Evolutionary conservation across 1,140 invertebrate genomes (phyloP).

Genomic region (Drosophila sproati): DNA sequence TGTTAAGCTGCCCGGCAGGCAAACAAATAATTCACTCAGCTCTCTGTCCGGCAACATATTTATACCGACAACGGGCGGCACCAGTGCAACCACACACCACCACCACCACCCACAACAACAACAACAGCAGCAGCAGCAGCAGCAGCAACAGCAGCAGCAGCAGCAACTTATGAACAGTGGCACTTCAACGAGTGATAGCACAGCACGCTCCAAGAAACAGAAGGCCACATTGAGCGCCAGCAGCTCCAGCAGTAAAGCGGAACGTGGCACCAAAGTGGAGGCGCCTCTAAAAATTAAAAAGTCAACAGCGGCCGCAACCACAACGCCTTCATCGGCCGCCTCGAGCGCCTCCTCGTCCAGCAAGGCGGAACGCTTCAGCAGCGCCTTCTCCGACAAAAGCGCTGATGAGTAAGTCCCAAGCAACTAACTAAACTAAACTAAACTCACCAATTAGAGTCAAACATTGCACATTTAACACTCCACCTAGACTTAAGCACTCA

Average conservation of each 20-base stretch:
- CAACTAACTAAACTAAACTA: slow-evolving; percentile 2
- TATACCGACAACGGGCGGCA: slow-evolving; percentile 85
- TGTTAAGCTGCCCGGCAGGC: slow-evolving; percentile 88
- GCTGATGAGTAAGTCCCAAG: slow-evolving; percentile 73
- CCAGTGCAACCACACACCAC: slow-evolving; percentile 2
- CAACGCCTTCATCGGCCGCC: slow-evolving; percentile 54
- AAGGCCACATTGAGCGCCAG: slow-evolving; percentile 48
- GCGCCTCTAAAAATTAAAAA: slow-evolving; percentile 52
- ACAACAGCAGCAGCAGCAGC: slow-evolving; percentile 46
- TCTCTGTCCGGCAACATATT: slow-evolving; percentile 93
- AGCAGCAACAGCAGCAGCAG: slow-evolving; percentile 12
- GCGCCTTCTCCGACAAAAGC: slow-evolving; percentile 77
- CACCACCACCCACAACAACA: slow-evolving; percentile 30
- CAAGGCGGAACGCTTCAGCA: slow-evolving; percentile 65
- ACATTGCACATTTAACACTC: slow-evolving; percentile 21
- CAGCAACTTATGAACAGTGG: background rate
- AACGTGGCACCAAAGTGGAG: slow-evolving; percentile 56
- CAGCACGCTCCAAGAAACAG: slow-evolving; percentile 65
- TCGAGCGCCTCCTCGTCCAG: slow-evolving; percentile 61
- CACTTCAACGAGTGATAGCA: slow-evolving; percentile 17
- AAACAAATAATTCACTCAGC: slow-evolving; percentile 94
- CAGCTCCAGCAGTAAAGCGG: slow-evolving; percentile 46
- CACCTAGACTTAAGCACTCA: slow-evolving; percentile 9
- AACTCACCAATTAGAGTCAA: background rate
- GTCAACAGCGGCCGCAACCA: slow-evolving; percentile 28